phyloP scores from a whole-genome alignment of 2,888 invertebrate species.

The Xanthorhoe designata region DNA sequence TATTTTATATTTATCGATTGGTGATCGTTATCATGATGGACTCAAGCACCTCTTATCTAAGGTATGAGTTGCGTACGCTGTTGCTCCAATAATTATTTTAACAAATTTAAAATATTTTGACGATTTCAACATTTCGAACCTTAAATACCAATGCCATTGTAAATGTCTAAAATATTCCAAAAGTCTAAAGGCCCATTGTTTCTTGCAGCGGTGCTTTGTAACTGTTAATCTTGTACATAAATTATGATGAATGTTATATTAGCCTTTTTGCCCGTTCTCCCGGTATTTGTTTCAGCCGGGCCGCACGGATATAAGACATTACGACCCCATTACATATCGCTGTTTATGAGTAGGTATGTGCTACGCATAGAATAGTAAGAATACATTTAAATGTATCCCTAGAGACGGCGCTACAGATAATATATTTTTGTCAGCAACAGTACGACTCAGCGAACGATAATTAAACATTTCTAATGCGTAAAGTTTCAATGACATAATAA shows the following conservation, averaged over 20 bases:
- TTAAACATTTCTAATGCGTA: neutral
- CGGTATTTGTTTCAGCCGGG: slow-evolving; percentile 43
- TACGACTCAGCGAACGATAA: neutral
- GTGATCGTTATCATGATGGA: no score
- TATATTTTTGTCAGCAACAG: neutral
- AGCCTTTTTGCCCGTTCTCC: slow-evolving; percentile 38
- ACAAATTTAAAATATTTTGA: no score
- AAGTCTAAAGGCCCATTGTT: slow-evolving; percentile 22
- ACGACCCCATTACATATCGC: slow-evolving; percentile 44
- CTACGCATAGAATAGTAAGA: slow-evolving; percentile 42
- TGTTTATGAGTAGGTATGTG: slow-evolving; percentile 37
- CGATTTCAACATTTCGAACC: no score
- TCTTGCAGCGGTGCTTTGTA: slow-evolving; percentile 29
- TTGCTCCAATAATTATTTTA: no score
- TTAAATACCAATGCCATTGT: neutral
- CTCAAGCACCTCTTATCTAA: no score
- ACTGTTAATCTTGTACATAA: slow-evolving; percentile 42
- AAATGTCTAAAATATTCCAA: neutral
- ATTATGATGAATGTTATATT: slow-evolving; percentile 46
- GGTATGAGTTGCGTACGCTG: no score
- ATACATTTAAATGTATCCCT: slow-evolving; percentile 30
- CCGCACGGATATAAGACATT: slow-evolving; percentile 44
- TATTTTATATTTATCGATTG: no score
- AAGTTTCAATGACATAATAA: neutral
- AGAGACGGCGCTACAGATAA: slow-evolving; percentile 8